Evolutionary conservation across 2,888 invertebrate genomes (phyloP).

Genomic region (Zelleria hepariella): DNA sequence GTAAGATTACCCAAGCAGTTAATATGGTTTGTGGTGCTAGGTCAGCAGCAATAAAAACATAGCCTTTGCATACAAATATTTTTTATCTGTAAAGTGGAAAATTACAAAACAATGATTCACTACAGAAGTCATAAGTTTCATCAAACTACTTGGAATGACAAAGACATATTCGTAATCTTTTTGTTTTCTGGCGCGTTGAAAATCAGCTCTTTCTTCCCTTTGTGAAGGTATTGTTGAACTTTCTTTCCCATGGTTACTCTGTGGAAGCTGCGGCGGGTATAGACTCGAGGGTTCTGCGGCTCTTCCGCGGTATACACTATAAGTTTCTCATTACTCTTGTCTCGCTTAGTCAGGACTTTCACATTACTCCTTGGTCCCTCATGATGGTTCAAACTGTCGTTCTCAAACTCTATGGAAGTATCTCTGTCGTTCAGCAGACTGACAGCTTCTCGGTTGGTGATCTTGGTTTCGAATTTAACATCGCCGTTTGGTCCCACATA

Average conservation of each 20-base stretch:
- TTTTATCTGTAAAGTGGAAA: not conserved
- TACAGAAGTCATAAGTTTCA: not conserved
- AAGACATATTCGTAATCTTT: conserved; percentile 42
- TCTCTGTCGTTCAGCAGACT: conserved; percentile 19
- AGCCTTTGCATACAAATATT: too few species aligned
- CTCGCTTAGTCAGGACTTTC: conserved; percentile 17
- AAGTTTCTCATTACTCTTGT: conserved; percentile 14
- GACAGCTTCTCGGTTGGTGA: conserved; percentile 34
- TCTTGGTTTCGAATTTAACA: conserved; percentile 31
- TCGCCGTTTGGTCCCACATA: conserved; percentile 26
- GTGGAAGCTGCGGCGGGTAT: not conserved
- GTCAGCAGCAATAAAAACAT: not conserved
- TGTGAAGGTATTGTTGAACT: conserved; percentile 10
- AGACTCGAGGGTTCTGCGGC: not conserved
- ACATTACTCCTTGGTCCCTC: not conserved
- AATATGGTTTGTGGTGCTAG: not conserved
- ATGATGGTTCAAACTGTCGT: not conserved
- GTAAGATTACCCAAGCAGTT: not conserved
- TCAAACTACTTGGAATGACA: conserved; percentile 37
- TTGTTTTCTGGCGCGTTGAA: conserved; percentile 36
- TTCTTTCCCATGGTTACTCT: not conserved
- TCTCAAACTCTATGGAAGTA: not conserved
- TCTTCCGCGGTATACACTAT: not conserved
- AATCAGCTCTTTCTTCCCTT: conserved; percentile 36
- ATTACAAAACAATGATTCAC: not conserved